Base-by-base conservation (phyloP, 2,797 vertebrate species). In the Enteromius thamalakanensis region DNA sequence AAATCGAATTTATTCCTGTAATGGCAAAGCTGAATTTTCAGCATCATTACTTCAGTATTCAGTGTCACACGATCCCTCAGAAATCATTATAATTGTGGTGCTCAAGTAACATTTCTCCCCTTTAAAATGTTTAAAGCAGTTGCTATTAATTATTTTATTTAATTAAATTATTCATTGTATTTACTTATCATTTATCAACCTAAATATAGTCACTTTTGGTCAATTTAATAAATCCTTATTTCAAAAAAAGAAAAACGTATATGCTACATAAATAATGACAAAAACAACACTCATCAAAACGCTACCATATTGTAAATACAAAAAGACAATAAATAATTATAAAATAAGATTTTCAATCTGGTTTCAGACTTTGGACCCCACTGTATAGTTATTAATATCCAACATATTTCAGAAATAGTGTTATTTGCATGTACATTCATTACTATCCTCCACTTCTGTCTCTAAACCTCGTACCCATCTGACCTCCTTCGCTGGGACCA, bases 401-500 rank as follows among this genome's bases (percentile, higher is more conserved):
- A 65, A 19, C 45, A 70, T 65, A 55, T n/a, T 70, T 76, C 32
- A 85, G 70, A 34, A 72, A 81, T 83, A 68, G 53, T 53, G 65
- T 78, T 49, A 81, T 71, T 83, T 87, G 60, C 65, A 76, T 76
- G 65, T 79, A 81, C 51, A 76, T 84, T 86, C 80, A 82, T 58
- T 82, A 19, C 58, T 79, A 70, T 32, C 32, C 53, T 76, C 32
- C 49, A 4, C 53, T 14, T 37, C 47, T 2, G 45, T 62, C 65
- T 6, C 72, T 90, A 88, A 84, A 86, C 85, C 71, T 90, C 85
- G 78, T 89, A 90, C 53, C 89, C 87, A 60, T 88, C 85, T 83
- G 87, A 87, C 75, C 82, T 89, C 51, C 78, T 85, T 40, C 78
- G 49, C 62, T 86, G 87, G 40, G 65, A 53, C 89, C 89, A 90